These are phyloP conservation scores for Cyclargus thomasi DNA, from an alignment of 1,140 invertebrate species.

Conservation along the genomic window DNA sequence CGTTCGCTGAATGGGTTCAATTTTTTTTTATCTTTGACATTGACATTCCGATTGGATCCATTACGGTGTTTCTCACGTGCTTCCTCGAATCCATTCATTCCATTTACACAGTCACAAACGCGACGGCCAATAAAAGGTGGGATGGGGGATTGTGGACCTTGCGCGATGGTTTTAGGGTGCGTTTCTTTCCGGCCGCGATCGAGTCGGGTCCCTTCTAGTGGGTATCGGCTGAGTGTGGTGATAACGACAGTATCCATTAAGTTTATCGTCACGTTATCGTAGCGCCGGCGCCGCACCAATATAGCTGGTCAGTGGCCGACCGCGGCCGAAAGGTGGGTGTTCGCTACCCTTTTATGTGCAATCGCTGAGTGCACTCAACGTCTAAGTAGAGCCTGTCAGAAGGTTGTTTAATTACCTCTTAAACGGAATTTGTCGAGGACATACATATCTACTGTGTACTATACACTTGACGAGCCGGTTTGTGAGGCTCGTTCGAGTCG, in stretches of 20 bases:
- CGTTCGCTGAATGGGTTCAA: slow-evolving; percentile 40
- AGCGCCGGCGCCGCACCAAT: slow-evolving; percentile 62
- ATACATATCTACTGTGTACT: not conserved
- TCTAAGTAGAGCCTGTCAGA: slow-evolving; percentile 16
- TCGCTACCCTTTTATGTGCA: slow-evolving; percentile 27
- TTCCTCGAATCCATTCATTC: slow-evolving; percentile 67
- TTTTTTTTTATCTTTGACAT: slow-evolving; percentile 46
- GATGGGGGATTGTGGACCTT: slow-evolving; percentile 38
- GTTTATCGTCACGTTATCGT: slow-evolving; percentile 61
- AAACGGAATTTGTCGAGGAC: not conserved
- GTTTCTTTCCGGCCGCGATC: slow-evolving; percentile 26
- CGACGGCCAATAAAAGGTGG: slow-evolving; percentile 22
- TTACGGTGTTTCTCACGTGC: slow-evolving; percentile 54
- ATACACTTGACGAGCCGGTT: too few relatives aligned
- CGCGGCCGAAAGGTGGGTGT: slow-evolving; percentile 31
- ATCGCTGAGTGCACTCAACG: slow-evolving; percentile 1
- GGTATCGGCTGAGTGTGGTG: slow-evolving; percentile 45
- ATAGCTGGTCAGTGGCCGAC: slow-evolving; percentile 46
- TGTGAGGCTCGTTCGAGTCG: too few relatives aligned
- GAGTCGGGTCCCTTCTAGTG: slow-evolving; percentile 38
- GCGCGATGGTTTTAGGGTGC: slow-evolving; percentile 29
- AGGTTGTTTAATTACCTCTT: slow-evolving; percentile 17
- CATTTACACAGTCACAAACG: slow-evolving; percentile 34
- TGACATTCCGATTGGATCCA: slow-evolving; percentile 53
- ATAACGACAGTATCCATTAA: slow-evolving; percentile 65